phyloP scores from a whole-genome alignment of 2,797 vertebrate species.

The Chloroceryle inda region DNA sequence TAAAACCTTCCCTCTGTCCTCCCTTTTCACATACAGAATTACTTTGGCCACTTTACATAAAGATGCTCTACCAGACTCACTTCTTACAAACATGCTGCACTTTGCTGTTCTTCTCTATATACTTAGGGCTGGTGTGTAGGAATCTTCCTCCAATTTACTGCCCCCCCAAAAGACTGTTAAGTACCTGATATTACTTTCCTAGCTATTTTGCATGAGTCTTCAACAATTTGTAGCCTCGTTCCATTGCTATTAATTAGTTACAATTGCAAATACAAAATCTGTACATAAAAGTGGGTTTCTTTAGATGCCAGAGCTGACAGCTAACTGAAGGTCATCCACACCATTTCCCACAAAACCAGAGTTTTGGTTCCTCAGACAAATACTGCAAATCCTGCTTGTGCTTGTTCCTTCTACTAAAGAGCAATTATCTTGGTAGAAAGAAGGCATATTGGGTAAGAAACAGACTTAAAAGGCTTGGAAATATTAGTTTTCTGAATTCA shows the following conservation, averaged over 20 bases:
- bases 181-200: neutral
- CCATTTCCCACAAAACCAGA: neutral
- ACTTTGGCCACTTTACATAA: neutral
- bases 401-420: neutral
- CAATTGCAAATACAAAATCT: neutral
- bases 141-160: neutral
- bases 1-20: neutral
- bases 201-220: neutral
- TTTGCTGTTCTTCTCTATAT: neutral
- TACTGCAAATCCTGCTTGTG: neutral
- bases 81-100: neutral
- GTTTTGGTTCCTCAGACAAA: neutral
- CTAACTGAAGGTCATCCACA: neutral
- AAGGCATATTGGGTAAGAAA: neutral
- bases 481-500: neutral
- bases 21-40: neutral
- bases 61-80: neutral
- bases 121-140: neutral
- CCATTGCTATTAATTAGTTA: neutral
- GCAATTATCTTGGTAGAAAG: neutral
- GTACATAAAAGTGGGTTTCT: neutral
- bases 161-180: fast-evolving
- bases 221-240: neutral
- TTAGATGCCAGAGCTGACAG: neutral
- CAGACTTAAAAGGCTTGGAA: neutral